Evolutionary conservation across 2,888 invertebrate genomes (phyloP).

Genomic region (Leptopterna dolabrata): DNA sequence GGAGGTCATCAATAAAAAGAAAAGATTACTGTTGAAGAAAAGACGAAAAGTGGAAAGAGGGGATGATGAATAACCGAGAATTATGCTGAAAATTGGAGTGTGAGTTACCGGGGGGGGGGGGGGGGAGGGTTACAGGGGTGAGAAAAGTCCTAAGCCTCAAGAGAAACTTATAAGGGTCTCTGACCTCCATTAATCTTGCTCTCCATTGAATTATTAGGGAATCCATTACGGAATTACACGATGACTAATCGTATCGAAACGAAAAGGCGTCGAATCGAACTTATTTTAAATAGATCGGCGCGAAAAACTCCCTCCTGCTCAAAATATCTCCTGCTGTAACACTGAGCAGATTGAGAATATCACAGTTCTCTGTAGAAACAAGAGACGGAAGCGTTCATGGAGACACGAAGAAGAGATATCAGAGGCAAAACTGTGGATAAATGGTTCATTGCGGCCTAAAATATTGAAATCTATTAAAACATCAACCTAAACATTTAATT

Average conservation of each 20-base stretch:
- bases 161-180: conserved; percentile 8
- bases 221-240: conserved; percentile 1
- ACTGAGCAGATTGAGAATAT: no score
- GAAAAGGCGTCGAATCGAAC: no score
- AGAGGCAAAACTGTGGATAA: no score
- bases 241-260: not conserved
- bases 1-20: conserved; percentile 15
- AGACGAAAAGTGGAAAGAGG: not conserved
- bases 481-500: no score
- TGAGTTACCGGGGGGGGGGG: not conserved
- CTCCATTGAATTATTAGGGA: conserved; percentile 14
- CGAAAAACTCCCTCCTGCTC: no score
- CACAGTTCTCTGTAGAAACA: no score
- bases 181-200: conserved; percentile 11
- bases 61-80: conserved; percentile 18
- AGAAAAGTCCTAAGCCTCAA: conserved; percentile 8
- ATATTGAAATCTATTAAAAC: no score
- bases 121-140: not conserved
- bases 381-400: no score
- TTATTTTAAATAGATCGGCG: no score
- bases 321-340: no score
- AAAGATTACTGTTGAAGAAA: conserved; percentile 5
- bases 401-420: no score
- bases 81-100: not conserved
- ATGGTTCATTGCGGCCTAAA: no score